Conservation (phyloP, 2,888 invertebrate species). For the Ctena decussata region DNA sequence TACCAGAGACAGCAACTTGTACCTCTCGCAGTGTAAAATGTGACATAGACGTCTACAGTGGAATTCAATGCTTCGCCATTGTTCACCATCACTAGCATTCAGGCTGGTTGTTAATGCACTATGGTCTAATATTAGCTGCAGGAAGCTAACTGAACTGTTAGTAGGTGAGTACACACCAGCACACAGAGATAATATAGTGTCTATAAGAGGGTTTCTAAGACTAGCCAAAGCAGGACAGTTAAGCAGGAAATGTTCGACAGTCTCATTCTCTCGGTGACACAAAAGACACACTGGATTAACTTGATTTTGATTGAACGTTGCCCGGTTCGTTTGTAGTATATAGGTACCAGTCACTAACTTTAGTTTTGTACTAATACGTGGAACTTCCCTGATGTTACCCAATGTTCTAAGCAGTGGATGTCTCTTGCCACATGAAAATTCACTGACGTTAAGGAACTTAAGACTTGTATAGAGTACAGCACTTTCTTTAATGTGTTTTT, state of each 20-base stretch:
- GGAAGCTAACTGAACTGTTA: neutral
- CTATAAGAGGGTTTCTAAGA: neutral
- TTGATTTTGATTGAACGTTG: neutral
- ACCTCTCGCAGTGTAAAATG: neutral
- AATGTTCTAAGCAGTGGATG: neutral
- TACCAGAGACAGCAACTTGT: neutral
- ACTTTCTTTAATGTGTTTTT: neutral
- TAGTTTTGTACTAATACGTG: neutral
- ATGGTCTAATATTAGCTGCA: neutral
- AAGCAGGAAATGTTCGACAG: slow-evolving; percentile 12
- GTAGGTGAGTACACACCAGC: neutral
- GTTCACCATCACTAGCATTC: neutral
- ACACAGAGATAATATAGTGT: neutral
- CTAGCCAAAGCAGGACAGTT: neutral
- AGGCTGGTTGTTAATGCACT: neutral
- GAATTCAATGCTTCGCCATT: neutral
- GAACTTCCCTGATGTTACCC: neutral
- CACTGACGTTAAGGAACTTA: neutral
- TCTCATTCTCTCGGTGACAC: neutral
- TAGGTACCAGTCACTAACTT: slow-evolving; percentile 1
- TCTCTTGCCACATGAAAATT: neutral
- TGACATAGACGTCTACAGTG: neutral
- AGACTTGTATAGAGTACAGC: neutral
- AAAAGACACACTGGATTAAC: neutral
- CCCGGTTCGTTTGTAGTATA: slow-evolving; percentile 17